Conservation (phyloP, 2,888 invertebrate species). For the Mythimna loreyi region DNA sequence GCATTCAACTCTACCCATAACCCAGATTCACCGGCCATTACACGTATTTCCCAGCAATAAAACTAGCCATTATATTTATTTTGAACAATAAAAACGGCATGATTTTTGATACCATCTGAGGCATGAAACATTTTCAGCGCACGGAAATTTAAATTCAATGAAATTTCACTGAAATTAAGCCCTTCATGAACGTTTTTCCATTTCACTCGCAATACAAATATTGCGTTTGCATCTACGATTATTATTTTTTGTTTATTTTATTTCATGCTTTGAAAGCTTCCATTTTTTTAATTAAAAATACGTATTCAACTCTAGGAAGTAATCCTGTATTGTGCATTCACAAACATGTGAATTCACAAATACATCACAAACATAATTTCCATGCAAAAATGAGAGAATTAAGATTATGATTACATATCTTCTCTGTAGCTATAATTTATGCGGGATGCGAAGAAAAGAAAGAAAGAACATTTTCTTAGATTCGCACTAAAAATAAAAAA, state of each 20-base stretch:
- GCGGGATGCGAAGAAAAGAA: too few species aligned
- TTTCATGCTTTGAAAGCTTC: neutral
- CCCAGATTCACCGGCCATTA: slow-evolving; percentile 25
- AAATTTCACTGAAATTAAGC: slow-evolving; percentile 59
- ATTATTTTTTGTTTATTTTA: slow-evolving; percentile 18
- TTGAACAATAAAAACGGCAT: slow-evolving; percentile 51
- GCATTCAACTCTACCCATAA: slow-evolving; percentile 28
- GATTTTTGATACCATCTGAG: slow-evolving; percentile 46
- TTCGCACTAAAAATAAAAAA: too few species aligned
- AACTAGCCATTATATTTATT: slow-evolving; percentile 59
- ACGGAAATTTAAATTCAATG: slow-evolving; percentile 63
- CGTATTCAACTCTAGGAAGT: too few species aligned
- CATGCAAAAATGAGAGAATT: too few species aligned
- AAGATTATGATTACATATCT: too few species aligned
- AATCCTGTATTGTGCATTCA: too few species aligned
- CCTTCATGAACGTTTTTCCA: slow-evolving; percentile 42
- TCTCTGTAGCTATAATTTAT: too few species aligned
- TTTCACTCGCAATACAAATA: slow-evolving; percentile 26
- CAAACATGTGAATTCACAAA: too few species aligned
- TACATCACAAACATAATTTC: too few species aligned
- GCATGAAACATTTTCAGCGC: slow-evolving; percentile 43
- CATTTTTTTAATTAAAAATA: too few species aligned
- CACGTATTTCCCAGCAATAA: slow-evolving; percentile 33
- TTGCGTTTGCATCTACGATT: slow-evolving; percentile 11
- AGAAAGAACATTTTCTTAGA: too few species aligned